Evolutionary conservation across 2,888 invertebrate species (phyloP), one percentile per base, ranked within the genome.

Genomic region (Tenthredo livida): DNA sequence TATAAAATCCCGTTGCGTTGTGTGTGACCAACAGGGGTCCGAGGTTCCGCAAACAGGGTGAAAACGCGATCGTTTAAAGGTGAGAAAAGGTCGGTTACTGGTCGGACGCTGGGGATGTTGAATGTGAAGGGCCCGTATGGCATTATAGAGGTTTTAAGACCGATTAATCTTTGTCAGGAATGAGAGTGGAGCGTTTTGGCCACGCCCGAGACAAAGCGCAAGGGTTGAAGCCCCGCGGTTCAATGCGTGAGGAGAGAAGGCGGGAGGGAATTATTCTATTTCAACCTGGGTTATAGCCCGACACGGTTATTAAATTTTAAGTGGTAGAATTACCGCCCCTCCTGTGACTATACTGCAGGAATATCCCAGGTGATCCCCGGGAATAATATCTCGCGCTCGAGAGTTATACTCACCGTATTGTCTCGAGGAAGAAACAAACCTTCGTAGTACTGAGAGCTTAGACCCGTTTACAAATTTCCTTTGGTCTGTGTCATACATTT

Each of bases 291-390:
- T 67, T 78, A 25, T 54, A 54, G 21, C 78, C 72, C 50, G 29
- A 70, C 82, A 82, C 43, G 82, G 80, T 85, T 82, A 85, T 85
- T 85, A 85, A 85, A 85, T 85, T 85, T 82, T 82, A 82, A 85
- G 82, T 85, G 82, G 82, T 21, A 50, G 54, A 78, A 85, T 85
- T 82, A 82, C 58, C 72, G 12, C 17, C 37, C 80, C 40, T 29
- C 15, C 37, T 40, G 10, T 12, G 40, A 29, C 65, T 21, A 6
- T 25, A 29, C n/a, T 67, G 15, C 17, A n/a, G 40, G 40, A n/a
- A n/a, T 40, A 21, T 40, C 58, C 40, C 40, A 7, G 17, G 33
- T 15, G 37, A 37, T 43, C 15, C 37, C 47, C 21, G 40, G 78
- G 78, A 80, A 80, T 61, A 25, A 58, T 61, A 80, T 80, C 78